These are phyloP conservation scores for Oplegnathus fasciatus DNA, from an alignment of 2,113 vertebrate genomes.

Conservation along the genomic window DNA sequence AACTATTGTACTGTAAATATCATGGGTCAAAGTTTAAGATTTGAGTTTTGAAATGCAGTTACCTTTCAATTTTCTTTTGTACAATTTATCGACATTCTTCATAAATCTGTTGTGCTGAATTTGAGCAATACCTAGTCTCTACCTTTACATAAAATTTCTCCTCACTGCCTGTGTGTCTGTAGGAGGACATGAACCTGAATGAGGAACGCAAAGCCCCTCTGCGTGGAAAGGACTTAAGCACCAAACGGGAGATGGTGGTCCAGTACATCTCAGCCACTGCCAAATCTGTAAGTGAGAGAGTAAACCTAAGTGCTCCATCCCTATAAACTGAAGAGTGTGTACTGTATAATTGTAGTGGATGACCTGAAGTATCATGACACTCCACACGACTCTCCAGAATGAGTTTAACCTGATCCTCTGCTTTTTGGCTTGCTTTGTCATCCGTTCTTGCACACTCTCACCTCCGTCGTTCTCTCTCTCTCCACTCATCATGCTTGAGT, in stretches of 20 bases:
- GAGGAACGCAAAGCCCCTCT: conserved; percentile 96
- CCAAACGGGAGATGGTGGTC: conserved; percentile 98
- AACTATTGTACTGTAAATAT: conserved; percentile 19
- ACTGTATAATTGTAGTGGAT: conserved; percentile 18
- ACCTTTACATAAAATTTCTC: neutral
- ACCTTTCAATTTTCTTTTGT: neutral
- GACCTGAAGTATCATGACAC: conserved; percentile 41
- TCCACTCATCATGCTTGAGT: conserved; percentile 71
- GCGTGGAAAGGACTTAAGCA: conserved; percentile 93
- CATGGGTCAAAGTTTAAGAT: neutral
- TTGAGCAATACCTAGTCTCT: neutral
- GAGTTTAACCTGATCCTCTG: conserved; percentile 73
- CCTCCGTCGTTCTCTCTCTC: conserved; percentile 41
- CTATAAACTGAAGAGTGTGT: conserved; percentile 10
- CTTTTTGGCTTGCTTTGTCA: conserved; percentile 60
- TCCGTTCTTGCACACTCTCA: conserved; percentile 49
- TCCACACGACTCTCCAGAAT: conserved; percentile 56
- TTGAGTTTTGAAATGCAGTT: conserved; percentile 3
- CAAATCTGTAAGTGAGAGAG: conserved; percentile 93
- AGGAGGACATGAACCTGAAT: conserved; percentile 99
- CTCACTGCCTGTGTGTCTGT: conserved; percentile 9
- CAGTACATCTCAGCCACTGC: conserved; percentile 98
- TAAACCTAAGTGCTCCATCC: neutral
- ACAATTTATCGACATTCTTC: neutral
- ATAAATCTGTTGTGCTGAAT: neutral